A percentile compares a stretch with the other conserved stretches of the same genome.
Evolutionary conservation across 92 coral and sea anemone genomes (phyloP).

Genomic region (Parazoanthus darwini): DNA sequence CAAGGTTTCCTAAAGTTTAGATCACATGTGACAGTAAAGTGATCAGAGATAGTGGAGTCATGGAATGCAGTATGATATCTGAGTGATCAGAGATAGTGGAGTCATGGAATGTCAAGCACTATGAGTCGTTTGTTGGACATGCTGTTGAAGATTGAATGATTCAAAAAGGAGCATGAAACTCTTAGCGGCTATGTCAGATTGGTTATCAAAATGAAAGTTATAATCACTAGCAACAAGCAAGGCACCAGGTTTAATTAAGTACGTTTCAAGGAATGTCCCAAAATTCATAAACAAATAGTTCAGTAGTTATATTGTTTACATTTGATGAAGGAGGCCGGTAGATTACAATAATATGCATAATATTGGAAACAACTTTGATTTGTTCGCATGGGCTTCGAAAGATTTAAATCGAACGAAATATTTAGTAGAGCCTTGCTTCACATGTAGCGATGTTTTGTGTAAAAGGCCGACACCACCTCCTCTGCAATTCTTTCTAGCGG

Average conservation of each 20-base stretch:
- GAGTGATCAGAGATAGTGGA: too few species aligned
- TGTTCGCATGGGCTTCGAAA: conserved; percentile 7
- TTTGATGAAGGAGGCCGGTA: conserved; percentile 25
- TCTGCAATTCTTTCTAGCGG: neutral
- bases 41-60: too few species aligned
- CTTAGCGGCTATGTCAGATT: conserved; percentile 1
- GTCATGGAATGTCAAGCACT: neutral
- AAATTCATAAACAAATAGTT: conserved; percentile 17
- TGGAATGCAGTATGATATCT: neutral
- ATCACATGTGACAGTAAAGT: too few species aligned
- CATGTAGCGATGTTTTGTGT: neutral
- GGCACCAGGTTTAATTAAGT: conserved; percentile 1
- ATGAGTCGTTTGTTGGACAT: conserved; percentile 11
- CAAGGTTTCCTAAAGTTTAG: neutral
- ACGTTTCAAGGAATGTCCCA: conserved; percentile 26
- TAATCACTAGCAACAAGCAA: too few species aligned
- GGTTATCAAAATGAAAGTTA: neutral
- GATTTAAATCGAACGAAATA: conserved; percentile 11
- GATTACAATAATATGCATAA: neutral
- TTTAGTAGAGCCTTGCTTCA: neutral
- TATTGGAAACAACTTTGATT: conserved; percentile 9
- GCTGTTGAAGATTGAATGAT: conserved; percentile 32
- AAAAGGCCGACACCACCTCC: conserved; percentile 22
- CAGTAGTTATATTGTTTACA: conserved; percentile 13
- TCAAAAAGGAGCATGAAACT: neutral